Percentiles rank a stretch among this genome's conserved stretches.
Conservation (phyloP, 2,113 vertebrate genomes). For the Heterotilapia buettikoferi region DNA sequence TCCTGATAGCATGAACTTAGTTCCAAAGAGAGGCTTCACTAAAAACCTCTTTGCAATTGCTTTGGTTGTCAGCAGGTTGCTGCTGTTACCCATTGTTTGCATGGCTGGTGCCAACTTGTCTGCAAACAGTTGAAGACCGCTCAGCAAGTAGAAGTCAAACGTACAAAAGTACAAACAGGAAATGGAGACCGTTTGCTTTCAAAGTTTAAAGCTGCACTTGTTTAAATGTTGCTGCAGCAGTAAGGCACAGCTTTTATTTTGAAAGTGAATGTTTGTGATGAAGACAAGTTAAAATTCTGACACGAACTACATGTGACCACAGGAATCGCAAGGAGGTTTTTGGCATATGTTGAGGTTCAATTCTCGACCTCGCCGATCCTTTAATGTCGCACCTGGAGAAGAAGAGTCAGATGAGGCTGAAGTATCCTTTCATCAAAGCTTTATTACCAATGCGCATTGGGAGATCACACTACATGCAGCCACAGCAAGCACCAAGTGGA, state of each 20-base stretch:
- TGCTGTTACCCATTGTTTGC: accelerated
- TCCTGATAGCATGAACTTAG: background rate
- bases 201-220: background rate
- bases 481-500: background rate
- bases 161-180: background rate
- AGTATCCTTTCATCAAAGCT: background rate
- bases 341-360: background rate
- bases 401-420: accelerated
- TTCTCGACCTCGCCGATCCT: background rate
- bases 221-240: accelerated
- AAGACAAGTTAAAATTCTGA: background rate
- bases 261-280: background rate
- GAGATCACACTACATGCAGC: background rate
- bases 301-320: accelerated
- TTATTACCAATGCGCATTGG: accelerated
- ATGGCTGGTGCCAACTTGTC: background rate
- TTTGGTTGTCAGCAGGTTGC: background rate
- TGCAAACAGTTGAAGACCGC: background rate
- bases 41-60: accelerated
- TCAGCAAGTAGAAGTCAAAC: background rate
- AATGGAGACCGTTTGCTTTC: background rate
- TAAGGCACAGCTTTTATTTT: background rate
- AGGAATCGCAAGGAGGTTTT: background rate
- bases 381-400: background rate
- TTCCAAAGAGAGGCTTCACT: background rate